Base-by-base conservation (phyloP, 2,113 vertebrate genomes). In the Bos indicus region DNA sequence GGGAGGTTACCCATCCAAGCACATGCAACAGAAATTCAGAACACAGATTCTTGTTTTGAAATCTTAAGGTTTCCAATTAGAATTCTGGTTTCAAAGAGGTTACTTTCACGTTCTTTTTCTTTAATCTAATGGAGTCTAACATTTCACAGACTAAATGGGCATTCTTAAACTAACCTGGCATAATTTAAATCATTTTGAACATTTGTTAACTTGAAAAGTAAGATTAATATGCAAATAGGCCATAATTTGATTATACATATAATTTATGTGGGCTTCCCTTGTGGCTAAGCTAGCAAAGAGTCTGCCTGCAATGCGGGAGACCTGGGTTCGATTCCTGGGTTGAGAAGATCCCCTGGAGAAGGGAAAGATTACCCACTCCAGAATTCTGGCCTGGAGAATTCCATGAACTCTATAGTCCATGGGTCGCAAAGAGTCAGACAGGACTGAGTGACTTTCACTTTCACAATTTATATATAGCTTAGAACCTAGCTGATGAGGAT, bases 21-120 rank as follows among this genome's bases (percentile, higher is more conserved):
- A 57, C 11, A 93, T 59, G 2, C 33, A 90, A 93, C 14, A 97
- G 46, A 94, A 94, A 94, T 57, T 95, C 17, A 94, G 40, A 94
- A 43, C 15, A 95, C 40, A 90, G 23, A 82, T 43, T 56, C 30
- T 97, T 94, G 28, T 36, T 85, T 84, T 60, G 36, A 96, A 97
- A 82, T 71, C 7, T 28, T 91, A 81, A 60, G 15, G 71, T 78
- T 88, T 80, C 57, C 46, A 62, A 78, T 80, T 88, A 59, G 36
- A 96, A 89, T 91, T 91, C 56, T 94, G 74, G 16, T 84, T 80
- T 95, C 59, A 92, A 48, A 96, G 51, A 91, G 10, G n/a, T 77
- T 95, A 89, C 19, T 71, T 95, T 85, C 67, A 87, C 7, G 59
- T 95, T 92, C 64, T 48, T 10, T 94, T 91, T 91, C 8, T 48